These are phyloP conservation scores for Nomada fabriciana DNA, from an alignment of 2,888 invertebrate species.

Conservation along the genomic window DNA sequence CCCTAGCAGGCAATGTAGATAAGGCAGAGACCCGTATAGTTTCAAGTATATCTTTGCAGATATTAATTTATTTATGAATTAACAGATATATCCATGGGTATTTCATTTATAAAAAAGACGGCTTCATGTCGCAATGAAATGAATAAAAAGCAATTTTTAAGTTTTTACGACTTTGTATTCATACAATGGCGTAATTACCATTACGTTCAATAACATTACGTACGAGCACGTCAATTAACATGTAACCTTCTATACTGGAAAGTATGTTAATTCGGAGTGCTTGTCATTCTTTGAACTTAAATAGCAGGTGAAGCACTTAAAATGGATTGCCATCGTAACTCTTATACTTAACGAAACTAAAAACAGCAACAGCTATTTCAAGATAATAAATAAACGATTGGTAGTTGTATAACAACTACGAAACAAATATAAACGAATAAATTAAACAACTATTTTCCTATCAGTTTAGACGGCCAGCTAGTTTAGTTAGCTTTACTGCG, in stretches of 20 bases:
- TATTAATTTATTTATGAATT: too few relatives aligned
- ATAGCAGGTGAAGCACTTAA: slow-evolving; percentile 7
- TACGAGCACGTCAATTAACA: too few relatives aligned
- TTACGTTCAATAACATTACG: too few relatives aligned
- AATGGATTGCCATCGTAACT: slow-evolving; percentile 17
- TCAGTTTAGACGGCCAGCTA: neutral
- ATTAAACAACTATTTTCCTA: neutral
- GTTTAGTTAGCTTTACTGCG: neutral
- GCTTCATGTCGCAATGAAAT: too few relatives aligned
- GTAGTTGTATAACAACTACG: neutral
- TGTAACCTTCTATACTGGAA: neutral
- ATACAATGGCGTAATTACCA: too few relatives aligned
- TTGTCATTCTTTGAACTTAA: slow-evolving; percentile 13
- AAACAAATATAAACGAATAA: neutral
- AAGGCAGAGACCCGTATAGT: too few relatives aligned
- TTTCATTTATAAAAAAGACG: too few relatives aligned
- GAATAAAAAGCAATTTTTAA: too few relatives aligned
- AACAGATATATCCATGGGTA: too few relatives aligned
- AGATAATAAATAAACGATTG: neutral
- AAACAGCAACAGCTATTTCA: neutral
- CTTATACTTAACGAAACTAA: neutral
- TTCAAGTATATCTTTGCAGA: too few relatives aligned
- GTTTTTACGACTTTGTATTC: too few relatives aligned
- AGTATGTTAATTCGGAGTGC: slow-evolving; percentile 26
- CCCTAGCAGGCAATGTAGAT: too few relatives aligned